phyloP scores from a whole-genome alignment of 2,888 invertebrate genomes.

The Callimorpha dominula region DNA sequence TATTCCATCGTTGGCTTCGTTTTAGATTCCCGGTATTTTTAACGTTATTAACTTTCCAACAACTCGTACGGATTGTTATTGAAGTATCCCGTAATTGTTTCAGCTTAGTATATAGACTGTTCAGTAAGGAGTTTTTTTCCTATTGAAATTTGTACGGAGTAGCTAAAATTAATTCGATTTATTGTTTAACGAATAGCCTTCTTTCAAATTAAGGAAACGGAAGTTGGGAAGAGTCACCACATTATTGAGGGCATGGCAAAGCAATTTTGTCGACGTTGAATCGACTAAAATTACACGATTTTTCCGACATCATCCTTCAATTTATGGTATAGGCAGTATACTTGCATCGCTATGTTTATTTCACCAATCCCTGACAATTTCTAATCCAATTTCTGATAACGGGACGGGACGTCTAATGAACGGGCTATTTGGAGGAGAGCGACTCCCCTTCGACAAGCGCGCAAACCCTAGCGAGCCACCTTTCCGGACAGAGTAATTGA shows the following conservation, averaged over 20 bases:
- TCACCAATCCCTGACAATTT: background rate
- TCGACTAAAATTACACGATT: background rate
- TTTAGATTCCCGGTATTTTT: slow-evolving; percentile 45
- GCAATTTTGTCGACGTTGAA: background rate
- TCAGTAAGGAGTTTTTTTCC: background rate
- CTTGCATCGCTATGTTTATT: background rate
- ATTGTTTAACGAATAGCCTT: too few species aligned
- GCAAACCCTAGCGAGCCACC: too few species aligned
- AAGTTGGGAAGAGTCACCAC: too few species aligned
- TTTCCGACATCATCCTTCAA: too few species aligned
- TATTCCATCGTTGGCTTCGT: slow-evolving; percentile 23
- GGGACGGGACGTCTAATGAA: too few species aligned
- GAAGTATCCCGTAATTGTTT: slow-evolving; percentile 26
- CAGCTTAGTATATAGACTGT: slow-evolving; percentile 14
- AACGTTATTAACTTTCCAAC: slow-evolving; percentile 50
- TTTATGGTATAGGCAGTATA: too few species aligned
- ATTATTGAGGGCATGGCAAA: background rate
- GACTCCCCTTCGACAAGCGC: background rate
- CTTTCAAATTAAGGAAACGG: background rate
- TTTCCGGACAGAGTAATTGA: too few species aligned
- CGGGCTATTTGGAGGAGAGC: background rate
- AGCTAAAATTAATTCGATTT: background rate
- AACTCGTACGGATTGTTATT: slow-evolving; percentile 41
- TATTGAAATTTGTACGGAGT: background rate
- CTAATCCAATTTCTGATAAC: background rate